Evolutionary conservation across 1,140 invertebrate species (phyloP).

Genomic region (Drosophila azteca): DNA sequence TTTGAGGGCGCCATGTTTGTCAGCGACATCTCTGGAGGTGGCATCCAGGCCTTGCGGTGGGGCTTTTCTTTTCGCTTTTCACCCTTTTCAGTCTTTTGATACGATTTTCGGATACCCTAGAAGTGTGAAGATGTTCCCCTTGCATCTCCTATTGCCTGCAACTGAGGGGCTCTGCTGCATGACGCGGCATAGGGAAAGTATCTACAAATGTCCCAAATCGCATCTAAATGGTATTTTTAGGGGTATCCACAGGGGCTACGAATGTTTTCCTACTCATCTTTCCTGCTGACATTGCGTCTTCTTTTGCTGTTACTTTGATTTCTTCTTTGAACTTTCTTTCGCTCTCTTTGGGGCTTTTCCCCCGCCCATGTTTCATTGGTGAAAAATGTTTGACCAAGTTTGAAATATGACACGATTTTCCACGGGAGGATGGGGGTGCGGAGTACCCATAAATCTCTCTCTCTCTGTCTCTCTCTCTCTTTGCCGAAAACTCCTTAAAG

Average conservation of each 20-base stretch:
- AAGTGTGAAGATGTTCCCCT: too few species aligned
- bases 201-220: background rate
- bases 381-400: conserved; percentile 70
- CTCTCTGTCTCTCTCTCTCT: background rate
- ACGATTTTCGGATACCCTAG: too few species aligned
- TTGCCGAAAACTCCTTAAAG: conserved; percentile 55
- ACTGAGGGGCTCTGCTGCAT: too few species aligned
- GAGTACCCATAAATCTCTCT: background rate
- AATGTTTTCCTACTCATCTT: too few species aligned
- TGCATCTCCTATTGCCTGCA: too few species aligned
- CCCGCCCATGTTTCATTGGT: conserved; percentile 9
- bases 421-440: too few species aligned
- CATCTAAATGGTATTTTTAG: too few species aligned
- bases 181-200: too few species aligned
- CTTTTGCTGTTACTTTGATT: conserved; percentile 5
- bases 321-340: background rate
- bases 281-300: background rate
- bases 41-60: conserved; percentile 44
- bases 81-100: background rate
- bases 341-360: background rate
- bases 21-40: conserved; percentile 35
- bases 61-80: conserved; percentile 10
- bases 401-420: conserved; percentile 80
- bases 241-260: too few species aligned
- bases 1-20: conserved; percentile 35